These are phyloP conservation scores for Poeciliopsis gracilis DNA, from an alignment of 2,797 vertebrate genomes.

Conservation along the genomic window DNA sequence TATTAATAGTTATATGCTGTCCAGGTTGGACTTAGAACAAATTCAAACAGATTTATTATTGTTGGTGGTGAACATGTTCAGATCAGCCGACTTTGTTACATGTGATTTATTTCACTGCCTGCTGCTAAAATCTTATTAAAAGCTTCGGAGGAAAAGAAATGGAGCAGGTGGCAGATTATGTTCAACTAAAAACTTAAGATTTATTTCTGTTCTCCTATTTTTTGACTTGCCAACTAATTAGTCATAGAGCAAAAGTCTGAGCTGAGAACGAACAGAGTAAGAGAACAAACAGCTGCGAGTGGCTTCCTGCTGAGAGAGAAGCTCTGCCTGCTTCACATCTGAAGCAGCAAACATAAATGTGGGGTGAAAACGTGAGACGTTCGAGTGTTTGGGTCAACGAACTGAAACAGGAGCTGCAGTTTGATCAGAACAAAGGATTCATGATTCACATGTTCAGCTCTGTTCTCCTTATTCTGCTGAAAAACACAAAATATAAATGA, in stretches of 20 bases:
- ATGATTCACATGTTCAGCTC: not conserved
- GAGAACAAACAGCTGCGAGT: slow-evolving; percentile 45
- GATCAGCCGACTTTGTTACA: not conserved
- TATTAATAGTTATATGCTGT: no score
- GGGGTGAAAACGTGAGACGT: not conserved
- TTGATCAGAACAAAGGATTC: not conserved
- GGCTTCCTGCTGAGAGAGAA: slow-evolving; percentile 32
- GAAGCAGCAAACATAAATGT: slow-evolving; percentile 20
- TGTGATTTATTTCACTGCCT: not conserved
- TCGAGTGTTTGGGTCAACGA: no score
- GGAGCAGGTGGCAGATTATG: slow-evolving; percentile 18
- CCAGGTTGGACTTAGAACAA: not conserved
- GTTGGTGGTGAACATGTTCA: not conserved
- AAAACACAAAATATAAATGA: slow-evolving; percentile 2
- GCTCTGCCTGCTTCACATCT: slow-evolving; percentile 28
- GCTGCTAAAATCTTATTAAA: slow-evolving; percentile 25
- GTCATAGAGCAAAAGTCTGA: slow-evolving; percentile 42
- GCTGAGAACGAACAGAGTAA: slow-evolving; percentile 27
- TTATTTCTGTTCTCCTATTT: slow-evolving; percentile 1
- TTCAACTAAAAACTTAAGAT: slow-evolving; percentile 32
- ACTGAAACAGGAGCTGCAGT: not conserved
- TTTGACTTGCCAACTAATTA: slow-evolving; percentile 56
- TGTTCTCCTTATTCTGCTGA: not conserved
- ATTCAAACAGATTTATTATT: not conserved
- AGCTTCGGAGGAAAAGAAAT: slow-evolving; percentile 16